Evolutionary conservation across 1,140 invertebrate genomes (phyloP), one percentile per base, ranked within the genome.

Genomic region (Drosophila obscura): DNA sequence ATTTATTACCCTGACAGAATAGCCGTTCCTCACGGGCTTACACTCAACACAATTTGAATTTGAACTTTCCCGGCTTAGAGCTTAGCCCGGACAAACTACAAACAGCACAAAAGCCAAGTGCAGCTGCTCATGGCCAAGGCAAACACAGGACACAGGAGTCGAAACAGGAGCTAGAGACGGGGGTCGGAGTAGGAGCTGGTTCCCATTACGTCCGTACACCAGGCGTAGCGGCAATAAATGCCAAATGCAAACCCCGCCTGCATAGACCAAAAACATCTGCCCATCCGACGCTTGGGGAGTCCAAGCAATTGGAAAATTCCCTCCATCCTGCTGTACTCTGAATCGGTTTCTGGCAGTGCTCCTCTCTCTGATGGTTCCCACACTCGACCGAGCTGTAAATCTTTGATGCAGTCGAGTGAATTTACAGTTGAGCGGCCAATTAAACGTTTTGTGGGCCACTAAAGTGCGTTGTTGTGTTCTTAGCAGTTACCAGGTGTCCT

Each of bases 371-470:
- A 39, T 26, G 48, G 11, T 11, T 69, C 64, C 50, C 9, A 26
- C 69, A 43, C 67, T 58, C 65, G 31, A 22, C 45, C 64, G 56
- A 76, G 73, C 46, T 76, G 73, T 76, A 76, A 76, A 76, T 76
- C 73, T 76, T 76, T 61, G 73, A 76, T 75, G 63, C 73, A 76
- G 71, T 67, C 72, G 73, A 76, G 57, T 76, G 73, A 76, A 76
- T 76, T 76, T 76, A 76, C 73, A 76, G 73, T 65, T 76, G 73
- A 75, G 73, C 73, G 73, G 63, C 73, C 73, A 76, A 76, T 76
- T 76, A 76, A 76, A 75, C 58, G 73, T 67, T 66, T 48, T 74
- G 55, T 60, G 55, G 49, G 72, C 62, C 44, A 56, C 63, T 67
- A 67, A 76, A 76, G 73, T 76, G 73, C 73, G 73, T 76, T 68